Conservation (phyloP, 2,888 invertebrate genomes). For the Uropetala carovei region DNA sequence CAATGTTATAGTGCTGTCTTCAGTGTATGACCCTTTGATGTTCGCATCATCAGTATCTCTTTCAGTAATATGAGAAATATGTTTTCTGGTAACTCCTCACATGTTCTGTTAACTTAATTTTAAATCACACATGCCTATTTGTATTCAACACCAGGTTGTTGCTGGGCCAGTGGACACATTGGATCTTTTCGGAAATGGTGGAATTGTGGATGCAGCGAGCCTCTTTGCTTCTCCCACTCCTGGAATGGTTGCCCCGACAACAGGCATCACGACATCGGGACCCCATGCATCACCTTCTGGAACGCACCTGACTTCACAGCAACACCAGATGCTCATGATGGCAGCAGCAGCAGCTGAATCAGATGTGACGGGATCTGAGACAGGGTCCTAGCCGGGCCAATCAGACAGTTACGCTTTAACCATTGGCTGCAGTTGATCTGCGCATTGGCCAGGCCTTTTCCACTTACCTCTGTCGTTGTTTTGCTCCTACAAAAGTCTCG, state of each 20-base stretch:
- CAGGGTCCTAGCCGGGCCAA: constrained; percentile 56
- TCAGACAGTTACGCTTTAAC: constrained; percentile 40
- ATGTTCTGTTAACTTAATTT: too few species aligned
- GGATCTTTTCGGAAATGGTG: constrained; percentile 59
- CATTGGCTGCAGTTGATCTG: constrained; percentile 59
- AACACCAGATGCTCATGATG: constrained; percentile 55
- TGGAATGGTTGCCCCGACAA: constrained; percentile 37
- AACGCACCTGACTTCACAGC: constrained; percentile 23
- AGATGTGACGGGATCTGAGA: constrained; percentile 40
- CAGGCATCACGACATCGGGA: constrained; percentile 22
- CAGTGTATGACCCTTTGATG: too few species aligned
- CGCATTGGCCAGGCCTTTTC: constrained; percentile 29
- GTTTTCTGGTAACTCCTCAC: too few species aligned
- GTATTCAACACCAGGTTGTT: neutral
- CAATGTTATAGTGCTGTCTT: too few species aligned
- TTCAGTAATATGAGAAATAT: too few species aligned
- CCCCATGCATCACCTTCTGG: constrained; percentile 27
- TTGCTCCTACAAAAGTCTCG: neutral
- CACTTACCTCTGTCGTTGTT: constrained; percentile 14
- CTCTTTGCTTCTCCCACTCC: constrained; percentile 51
- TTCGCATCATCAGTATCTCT: too few species aligned
- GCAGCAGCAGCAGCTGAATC: constrained; percentile 59
- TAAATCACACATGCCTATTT: neutral
- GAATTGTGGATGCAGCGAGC: constrained; percentile 52
- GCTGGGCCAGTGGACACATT: constrained; percentile 53